phyloP scores from a whole-genome alignment of 1,140 invertebrate species.

The Trichogramma pretiosum region DNA sequence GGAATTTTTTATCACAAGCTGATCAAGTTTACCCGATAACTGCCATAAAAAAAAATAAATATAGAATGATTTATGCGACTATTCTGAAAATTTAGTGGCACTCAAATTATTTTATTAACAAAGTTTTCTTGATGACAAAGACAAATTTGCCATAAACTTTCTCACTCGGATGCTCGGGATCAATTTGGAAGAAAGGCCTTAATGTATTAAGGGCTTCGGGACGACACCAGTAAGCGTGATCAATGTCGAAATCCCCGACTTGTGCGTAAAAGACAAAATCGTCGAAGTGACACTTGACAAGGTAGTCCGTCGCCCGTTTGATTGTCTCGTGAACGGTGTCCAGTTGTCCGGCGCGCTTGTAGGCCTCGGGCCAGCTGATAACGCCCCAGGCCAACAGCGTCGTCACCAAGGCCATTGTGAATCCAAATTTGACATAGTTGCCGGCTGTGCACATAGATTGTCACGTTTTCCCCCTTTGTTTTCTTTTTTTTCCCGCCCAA shows the following conservation, averaged over 20 bases:
- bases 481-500: neutral
- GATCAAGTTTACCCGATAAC: too few relatives aligned
- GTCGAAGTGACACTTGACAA: slow-evolving; percentile 52
- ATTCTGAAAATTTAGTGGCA: too few relatives aligned
- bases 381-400: slow-evolving; percentile 55
- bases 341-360: slow-evolving; percentile 39
- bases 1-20: too few relatives aligned
- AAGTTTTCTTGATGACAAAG: too few relatives aligned
- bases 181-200: slow-evolving; percentile 54
- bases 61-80: too few relatives aligned
- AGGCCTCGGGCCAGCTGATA: slow-evolving; percentile 49
- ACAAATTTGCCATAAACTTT: too few relatives aligned
- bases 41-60: too few relatives aligned
- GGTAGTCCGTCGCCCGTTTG: slow-evolving; percentile 56
- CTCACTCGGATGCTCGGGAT: slow-evolving; percentile 46
- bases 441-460: slow-evolving; percentile 52
- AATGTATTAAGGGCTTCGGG: slow-evolving; percentile 54
- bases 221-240: slow-evolving; percentile 52
- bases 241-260: slow-evolving; percentile 49
- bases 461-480: neutral
- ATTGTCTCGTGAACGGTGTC: slow-evolving; percentile 44
- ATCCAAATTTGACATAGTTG: slow-evolving; percentile 58
- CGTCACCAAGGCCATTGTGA: slow-evolving; percentile 54
- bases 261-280: slow-evolving; percentile 52
- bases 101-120: too few relatives aligned